Evolutionary conservation across 2,113 vertebrate genomes (phyloP).

Genomic region (Megaptera novaeangliae): DNA sequence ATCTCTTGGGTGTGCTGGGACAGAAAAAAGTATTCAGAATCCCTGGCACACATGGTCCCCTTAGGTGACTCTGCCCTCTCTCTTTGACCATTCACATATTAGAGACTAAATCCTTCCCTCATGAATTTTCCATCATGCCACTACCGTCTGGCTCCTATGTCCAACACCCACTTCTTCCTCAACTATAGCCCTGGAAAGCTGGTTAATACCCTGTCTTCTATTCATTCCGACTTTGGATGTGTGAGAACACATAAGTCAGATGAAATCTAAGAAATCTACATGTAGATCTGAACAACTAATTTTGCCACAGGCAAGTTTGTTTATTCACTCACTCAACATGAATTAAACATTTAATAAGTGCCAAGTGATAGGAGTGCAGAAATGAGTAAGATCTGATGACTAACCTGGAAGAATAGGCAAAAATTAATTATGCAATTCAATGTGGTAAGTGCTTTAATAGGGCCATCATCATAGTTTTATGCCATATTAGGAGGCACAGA

Average conservation of each 20-base stretch:
- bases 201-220: neutral
- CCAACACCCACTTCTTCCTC: neutral
- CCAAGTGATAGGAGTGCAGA: neutral
- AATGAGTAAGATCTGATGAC: neutral
- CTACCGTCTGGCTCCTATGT: neutral
- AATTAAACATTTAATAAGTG: neutral
- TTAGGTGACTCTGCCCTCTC: neutral
- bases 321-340: neutral
- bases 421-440: neutral
- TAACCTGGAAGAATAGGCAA: neutral
- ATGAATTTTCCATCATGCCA: neutral
- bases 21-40: neutral
- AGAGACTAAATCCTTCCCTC: neutral
- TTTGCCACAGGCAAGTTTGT: neutral
- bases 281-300: neutral
- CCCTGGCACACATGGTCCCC: neutral
- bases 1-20: neutral
- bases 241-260: neutral
- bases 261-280: neutral
- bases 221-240: neutral
- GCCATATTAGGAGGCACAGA: neutral
- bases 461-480: neutral
- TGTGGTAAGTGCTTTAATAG: neutral
- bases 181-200: neutral
- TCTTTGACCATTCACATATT: neutral